Base-by-base conservation (phyloP, 2,113 vertebrate genomes). In the Rattus rattus region DNA sequence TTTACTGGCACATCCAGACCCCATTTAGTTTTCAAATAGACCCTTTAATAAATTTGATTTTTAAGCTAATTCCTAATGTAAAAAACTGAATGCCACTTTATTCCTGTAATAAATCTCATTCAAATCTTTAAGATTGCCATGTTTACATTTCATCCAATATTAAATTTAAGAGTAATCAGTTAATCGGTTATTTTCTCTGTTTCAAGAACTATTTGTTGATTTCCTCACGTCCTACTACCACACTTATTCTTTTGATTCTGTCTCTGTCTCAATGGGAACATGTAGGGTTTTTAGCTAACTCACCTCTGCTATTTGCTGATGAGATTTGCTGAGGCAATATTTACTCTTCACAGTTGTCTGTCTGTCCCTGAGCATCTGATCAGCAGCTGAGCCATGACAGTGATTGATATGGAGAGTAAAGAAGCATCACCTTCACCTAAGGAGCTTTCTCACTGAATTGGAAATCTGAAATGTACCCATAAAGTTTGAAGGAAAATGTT, bases 201-300 rank as follows among this genome's bases (percentile, higher is more conserved):
- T 43, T 28, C 47, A 12, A 70, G 9, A 70, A 85, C 85, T 67
- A 77, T 12, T 33, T 28, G 43, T 33, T 49, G 2, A 63, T 65
- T 3, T 24, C 3, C 3, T 80, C 3, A 39, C 52, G 4, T 54
- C 6, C 8, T 72, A 73, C 65, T 80, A 56, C 49, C 3, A 47
- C 19, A 3, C 14, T 65, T 88, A 2, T 13, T 79, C 8, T 87
- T 1, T 91, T 67, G 67, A 33, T 47, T 0, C 0, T 20, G 26
- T 24, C 28, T 0, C 0, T 13, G 22, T 24, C 47, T 47, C 24
- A 43, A 4, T 1, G 0, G 73, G 39, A 12, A 9, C 17, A 33
- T 28, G 49, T 0, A 19, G 0, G 0, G 63, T 0, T 43, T 84
- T 56, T 67, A 83, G 43, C 33, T 90, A 70, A 12, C 16, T 20